Conservation (phyloP, 37 sponge, comb jelly and placozoan genomes). For the Aplysina aerophoba region DNA sequence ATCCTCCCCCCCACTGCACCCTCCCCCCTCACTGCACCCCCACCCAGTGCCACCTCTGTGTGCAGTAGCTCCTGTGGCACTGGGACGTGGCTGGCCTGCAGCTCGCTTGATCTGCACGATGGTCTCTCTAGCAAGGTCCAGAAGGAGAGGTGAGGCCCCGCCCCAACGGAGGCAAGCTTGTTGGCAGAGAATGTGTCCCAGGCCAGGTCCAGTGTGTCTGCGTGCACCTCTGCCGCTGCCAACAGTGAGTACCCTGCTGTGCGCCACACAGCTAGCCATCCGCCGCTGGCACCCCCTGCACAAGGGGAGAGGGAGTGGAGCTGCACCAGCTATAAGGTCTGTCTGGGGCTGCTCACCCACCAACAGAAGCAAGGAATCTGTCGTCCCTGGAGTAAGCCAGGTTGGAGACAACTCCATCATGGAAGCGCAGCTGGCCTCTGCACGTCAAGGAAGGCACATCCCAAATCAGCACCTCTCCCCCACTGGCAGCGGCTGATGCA, state of each 20-base stretch:
- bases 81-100: no score
- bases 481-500: not conserved
- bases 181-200: slow-evolving; percentile 86
- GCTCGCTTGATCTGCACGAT: not conserved
- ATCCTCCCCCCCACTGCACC: no score
- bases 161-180: slow-evolving; percentile 77
- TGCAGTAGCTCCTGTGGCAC: no score
- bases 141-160: slow-evolving; percentile 48
- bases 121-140: slow-evolving; percentile 68
- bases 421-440: slow-evolving; percentile 53
- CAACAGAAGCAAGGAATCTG: slow-evolving; percentile 75
- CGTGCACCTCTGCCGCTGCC: slow-evolving; percentile 23
- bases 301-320: no score
- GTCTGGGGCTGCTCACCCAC: slow-evolving; percentile 37
- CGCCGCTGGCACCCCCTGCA: slow-evolving; percentile 62
- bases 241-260: slow-evolving; percentile 64
- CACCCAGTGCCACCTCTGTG: no score
- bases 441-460: not conserved
- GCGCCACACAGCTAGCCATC: slow-evolving; percentile 68
- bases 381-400: slow-evolving; percentile 83
- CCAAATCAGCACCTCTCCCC: not conserved
- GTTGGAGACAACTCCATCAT: slow-evolving; percentile 32
- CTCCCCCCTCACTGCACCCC: no score
- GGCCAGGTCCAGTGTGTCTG: slow-evolving; percentile 19
- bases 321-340: no score